Evolutionary conservation across 2,113 vertebrate genomes (phyloP).

Genomic region (Mobula birostris): DNA sequence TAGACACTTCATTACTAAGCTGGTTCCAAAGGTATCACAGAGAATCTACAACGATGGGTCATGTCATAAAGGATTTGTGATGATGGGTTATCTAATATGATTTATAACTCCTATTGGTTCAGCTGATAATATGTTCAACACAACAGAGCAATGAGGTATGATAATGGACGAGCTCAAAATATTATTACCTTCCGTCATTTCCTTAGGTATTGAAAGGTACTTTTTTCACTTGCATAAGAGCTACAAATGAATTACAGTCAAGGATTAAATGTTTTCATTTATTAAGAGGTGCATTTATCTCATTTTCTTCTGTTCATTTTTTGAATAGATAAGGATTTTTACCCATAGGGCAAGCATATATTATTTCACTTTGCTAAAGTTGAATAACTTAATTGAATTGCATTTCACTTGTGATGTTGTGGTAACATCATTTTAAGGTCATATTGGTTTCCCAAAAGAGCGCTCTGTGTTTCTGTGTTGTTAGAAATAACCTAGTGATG

Average conservation of each 20-base stretch:
- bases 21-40: not conserved
- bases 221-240: not conserved
- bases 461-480: not conserved
- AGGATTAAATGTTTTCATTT: not conserved
- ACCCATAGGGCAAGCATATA: not conserved
- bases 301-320: not conserved
- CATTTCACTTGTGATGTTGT: not conserved
- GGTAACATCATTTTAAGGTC: not conserved
- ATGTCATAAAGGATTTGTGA: not conserved
- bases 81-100: not conserved
- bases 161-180: not conserved
- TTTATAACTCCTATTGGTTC: not conserved
- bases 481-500: not conserved
- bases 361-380: not conserved
- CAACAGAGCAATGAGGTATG: not conserved
- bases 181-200: not conserved
- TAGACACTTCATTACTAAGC: not conserved
- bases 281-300: not conserved
- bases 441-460: not conserved
- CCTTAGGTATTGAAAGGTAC: not conserved
- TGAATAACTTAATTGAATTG: conserved; percentile 8
- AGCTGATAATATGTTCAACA: not conserved
- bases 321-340: not conserved
- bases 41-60: not conserved
- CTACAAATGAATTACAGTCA: not conserved